Base-by-base conservation (phyloP, 1,140 invertebrate genomes). In the Dufourea novaeangliae region DNA sequence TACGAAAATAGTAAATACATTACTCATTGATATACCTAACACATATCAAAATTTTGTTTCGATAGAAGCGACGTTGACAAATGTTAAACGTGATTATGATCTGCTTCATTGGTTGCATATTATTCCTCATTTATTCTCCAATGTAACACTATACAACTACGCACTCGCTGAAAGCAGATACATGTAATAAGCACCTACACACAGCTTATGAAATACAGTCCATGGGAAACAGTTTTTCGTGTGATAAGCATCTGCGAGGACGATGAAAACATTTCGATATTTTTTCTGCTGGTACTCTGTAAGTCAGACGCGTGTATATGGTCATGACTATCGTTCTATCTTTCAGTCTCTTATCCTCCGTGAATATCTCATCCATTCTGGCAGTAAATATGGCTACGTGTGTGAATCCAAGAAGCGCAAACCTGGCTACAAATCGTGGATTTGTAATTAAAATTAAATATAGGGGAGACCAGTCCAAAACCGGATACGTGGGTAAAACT, bases 251-350 rank as follows among this genome's bases (percentile, higher is more conserved):
- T 70, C 68, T 29, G 34, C 67, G 52, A 14, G 39, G 61, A 41
- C 69, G 57, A 62, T 72, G 56, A 46, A 72, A 72, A 61, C 56
- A 32, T 72, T 62, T 61, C 41, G 29, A 72, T 72, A 72, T 62
- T 62, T 50, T 11, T 50, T 57, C 29, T 50, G 29, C 27, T 22
- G n/a, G 41, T 41, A 59, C 22, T 22, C 22, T 25, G 17, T 22
- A 52, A 50, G 57, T 72, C 63, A 72, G 22, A 22, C 70, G 29
- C 57, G n/a, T 29, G 22, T 54, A 56, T 54, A 70, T 39, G 22
- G 25, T 22, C 67, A 14, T 14, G 17, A 37, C 44, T 63, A 52
- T 39, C 59, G 10, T 37, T 52, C 14, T 41, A 72, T 72, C 70
- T 72, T 27, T 20, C 32, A 22, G n/a, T 72, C 41, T 29, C n/a